Evolutionary conservation across 2,797 vertebrate species (phyloP), one percentile per base, ranked within the genome.

Genomic region (Hoplostethus atlanticus): DNA sequence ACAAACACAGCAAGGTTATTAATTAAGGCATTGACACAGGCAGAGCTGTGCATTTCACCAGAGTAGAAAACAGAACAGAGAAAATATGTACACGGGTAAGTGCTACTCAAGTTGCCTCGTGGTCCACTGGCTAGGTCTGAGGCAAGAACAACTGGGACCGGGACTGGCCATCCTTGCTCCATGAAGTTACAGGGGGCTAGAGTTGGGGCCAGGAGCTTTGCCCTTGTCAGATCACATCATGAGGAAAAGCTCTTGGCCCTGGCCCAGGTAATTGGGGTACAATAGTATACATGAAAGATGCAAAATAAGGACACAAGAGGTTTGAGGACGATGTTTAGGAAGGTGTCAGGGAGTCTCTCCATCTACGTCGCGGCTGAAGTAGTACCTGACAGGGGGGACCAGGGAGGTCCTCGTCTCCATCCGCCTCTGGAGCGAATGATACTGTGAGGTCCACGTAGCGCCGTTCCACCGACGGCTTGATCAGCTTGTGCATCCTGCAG

Each of bases 361-460:
- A 65, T 94, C 93, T 64, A 81, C 85, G 76, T 95, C 91, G 38
- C 89, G 92, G 88, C 92, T 94, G 93, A 99, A 99, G 93, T 95
- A 95, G 89, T 99, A 99, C 93, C 98, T 96, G 76, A 99, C 96
- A n/a, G 28, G 98, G 98, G 0, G 98, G 98, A 46, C 98, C 97
- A 0, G 98, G 95, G 46, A 99, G 95, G 81, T 99, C 98, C 80
- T 99, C 98, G 5, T 98, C 98, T 70, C 95, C 97, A 64, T 98
- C 97, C 2, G 89, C 87, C 79, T 98, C 98, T 5, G 98, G 96
- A 51, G 97, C 96, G 83, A 99, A 99, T 0, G 98, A 99, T 60
- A 99, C 95, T 0, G 97, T 99, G 83, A 99, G 96, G 91, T 99
- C 98, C 34, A 99, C 97, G 0, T 99, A 99, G 64, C 95, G 97